Evolutionary conservation across 2,113 vertebrate species (phyloP), one percentile per base, ranked within the genome.

Genomic region (Macrotus californicus): DNA sequence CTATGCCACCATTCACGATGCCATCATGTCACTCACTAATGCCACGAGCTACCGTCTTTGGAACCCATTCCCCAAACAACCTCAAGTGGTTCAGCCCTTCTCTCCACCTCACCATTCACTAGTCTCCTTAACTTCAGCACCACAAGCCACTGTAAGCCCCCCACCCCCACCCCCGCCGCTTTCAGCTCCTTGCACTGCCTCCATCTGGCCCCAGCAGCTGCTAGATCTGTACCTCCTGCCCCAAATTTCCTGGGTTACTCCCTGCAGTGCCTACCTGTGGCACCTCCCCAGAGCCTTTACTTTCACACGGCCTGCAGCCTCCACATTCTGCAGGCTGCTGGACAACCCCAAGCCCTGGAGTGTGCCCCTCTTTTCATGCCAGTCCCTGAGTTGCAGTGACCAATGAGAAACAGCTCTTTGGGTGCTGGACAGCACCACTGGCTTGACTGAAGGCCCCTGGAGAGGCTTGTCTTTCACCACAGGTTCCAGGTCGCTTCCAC

Each of bases 41-140:
- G 36, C 70, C 26, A 41, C 15, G 24, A 54, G 77, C 18, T 19
- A 56, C 43, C 12, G 80, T 87, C 90, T 87, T 24, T 24, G 64
- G 48, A 83, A 70, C 48, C 66, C 72, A 48, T 24, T 87, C 64
- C 76, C 18, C 59, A 59, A 29, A 39, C 54, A 52, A 66, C 14
- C 19, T 29, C 18, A 21, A 24, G 66, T 0, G 0, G 43, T 11
- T 31, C n/a, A 61, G 26, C 1, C 1, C 43, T 46, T 66, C 39
- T 56, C 29, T 64, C 54, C 19, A 70, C 46, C 29, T 79, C n/a
- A 43, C 13, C 59, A 16, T 7, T 87, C 61, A 6, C 46, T 39
- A 59, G 43, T 79, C 34, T 87, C 43, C 59, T 29, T 48, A 79
- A 86, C 48, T 72, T 86, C 26, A 43, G 6, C 18, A 18, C 52